Conservation (phyloP, 2,113 vertebrate genomes). For the Phyllostomus hastatus region DNA sequence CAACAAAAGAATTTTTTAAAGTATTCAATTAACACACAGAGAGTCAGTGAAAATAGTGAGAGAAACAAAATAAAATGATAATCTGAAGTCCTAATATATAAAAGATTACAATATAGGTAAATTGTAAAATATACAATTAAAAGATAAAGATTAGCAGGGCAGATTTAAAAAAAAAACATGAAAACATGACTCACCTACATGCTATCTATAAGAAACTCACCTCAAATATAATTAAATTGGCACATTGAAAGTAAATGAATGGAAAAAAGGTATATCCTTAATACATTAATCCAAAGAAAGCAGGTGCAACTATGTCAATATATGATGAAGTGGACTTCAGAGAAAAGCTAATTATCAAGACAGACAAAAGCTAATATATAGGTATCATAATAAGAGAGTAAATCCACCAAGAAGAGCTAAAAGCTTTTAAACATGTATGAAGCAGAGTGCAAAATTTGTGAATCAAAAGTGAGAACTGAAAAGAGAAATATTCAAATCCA, state of each 20-base stretch:
- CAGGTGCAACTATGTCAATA: too few relatives aligned
- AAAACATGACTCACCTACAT: background rate
- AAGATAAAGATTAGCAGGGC: background rate
- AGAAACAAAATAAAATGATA: background rate
- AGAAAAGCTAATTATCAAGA: background rate
- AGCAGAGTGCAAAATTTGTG: background rate
- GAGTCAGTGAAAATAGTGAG: background rate
- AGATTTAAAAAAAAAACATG: background rate
- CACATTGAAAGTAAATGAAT: background rate
- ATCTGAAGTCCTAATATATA: background rate
- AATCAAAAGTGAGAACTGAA: background rate
- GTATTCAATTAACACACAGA: background rate
- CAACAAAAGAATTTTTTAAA: background rate
- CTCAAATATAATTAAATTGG: background rate
- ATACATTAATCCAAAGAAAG: too few relatives aligned
- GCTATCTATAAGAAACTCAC: background rate
- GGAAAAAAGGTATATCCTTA: background rate
- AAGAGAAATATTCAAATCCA: background rate
- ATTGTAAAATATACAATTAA: background rate
- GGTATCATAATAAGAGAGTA: background rate
- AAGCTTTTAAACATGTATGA: background rate
- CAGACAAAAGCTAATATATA: background rate
- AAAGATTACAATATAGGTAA: background rate
- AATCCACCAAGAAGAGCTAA: background rate
- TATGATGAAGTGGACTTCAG: background rate